Evolutionary conservation across 2,797 vertebrate species (phyloP).

Genomic region (Novumbra hubbsi): DNA sequence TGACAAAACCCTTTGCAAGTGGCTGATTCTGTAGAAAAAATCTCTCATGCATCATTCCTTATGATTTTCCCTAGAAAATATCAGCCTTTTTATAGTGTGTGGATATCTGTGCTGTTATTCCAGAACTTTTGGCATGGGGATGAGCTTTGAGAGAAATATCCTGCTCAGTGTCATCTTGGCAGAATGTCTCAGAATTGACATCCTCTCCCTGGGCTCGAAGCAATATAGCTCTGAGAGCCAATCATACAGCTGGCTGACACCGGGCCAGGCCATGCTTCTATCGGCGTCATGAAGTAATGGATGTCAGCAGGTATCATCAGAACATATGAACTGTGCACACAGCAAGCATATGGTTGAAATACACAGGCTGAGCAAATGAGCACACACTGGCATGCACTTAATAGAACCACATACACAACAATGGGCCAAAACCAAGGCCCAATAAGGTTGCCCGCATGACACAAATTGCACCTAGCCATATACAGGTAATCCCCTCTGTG

Average conservation of each 20-base stretch:
- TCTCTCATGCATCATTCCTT: not conserved
- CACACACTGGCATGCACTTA: not conserved
- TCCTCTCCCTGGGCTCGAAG: slow-evolving; percentile 19
- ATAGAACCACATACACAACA: not conserved
- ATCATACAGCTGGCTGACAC: slow-evolving; percentile 1
- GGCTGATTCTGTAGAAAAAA: not conserved
- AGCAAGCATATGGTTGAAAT: not conserved
- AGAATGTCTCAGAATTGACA: slow-evolving; percentile 17
- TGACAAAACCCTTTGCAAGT: not conserved
- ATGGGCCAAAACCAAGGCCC: not conserved
- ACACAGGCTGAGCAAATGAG: not conserved
- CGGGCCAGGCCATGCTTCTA: not conserved
- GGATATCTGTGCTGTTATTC: slow-evolving; percentile 21
- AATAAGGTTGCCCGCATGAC: not conserved
- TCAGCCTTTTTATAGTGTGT: slow-evolving; percentile 1
- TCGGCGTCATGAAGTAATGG: not conserved
- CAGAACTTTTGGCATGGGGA: slow-evolving; percentile 9
- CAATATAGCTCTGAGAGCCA: slow-evolving; percentile 5
- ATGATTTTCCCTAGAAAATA: not conserved
- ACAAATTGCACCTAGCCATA: not conserved
- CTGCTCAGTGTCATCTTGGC: slow-evolving; percentile 30
- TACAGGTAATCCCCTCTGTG: not conserved
- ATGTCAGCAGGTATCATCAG: not conserved
- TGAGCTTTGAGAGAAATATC: slow-evolving; percentile 17
- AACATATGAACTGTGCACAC: not conserved